Percentiles rank a stretch among this genome's conserved stretches.
phyloP scores from a whole-genome alignment of 2,888 invertebrate species.

The Ommatoiulus sabulosus region DNA sequence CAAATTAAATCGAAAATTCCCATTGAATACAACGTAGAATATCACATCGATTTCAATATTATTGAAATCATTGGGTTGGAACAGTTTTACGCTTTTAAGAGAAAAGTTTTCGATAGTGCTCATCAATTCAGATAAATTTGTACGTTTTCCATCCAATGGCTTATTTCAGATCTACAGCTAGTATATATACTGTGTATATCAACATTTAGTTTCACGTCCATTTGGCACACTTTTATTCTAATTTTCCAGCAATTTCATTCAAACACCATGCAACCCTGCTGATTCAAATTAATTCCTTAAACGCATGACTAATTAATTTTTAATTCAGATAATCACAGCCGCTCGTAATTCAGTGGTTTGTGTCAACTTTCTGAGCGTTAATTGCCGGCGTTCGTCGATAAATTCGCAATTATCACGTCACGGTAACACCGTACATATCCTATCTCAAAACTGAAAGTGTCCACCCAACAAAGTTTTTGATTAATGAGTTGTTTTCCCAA shows the following conservation, averaged over 20 bases:
- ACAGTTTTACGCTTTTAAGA: no score
- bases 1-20: no score
- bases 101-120: no score
- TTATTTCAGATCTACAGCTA: no score
- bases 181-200: no score
- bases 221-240: neutral
- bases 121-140: no score
- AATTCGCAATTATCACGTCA: neutral
- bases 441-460: constrained; percentile 3
- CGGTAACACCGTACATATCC: neutral
- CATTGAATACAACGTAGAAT: no score
- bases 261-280: neutral
- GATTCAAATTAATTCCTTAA: neutral
- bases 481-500: constrained; percentile 20
- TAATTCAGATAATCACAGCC: neutral
- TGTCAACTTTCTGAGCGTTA: neutral
- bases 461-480: constrained; percentile 34
- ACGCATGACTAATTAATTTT: neutral
- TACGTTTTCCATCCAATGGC: no score
- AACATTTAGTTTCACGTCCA: neutral
- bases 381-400: neutral
- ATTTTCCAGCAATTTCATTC: neutral
- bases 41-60: no score
- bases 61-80: no score
- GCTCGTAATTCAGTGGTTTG: neutral